Evolutionary conservation across 1,140 invertebrate genomes (phyloP).

Genomic region (Pararge aegeria): DNA sequence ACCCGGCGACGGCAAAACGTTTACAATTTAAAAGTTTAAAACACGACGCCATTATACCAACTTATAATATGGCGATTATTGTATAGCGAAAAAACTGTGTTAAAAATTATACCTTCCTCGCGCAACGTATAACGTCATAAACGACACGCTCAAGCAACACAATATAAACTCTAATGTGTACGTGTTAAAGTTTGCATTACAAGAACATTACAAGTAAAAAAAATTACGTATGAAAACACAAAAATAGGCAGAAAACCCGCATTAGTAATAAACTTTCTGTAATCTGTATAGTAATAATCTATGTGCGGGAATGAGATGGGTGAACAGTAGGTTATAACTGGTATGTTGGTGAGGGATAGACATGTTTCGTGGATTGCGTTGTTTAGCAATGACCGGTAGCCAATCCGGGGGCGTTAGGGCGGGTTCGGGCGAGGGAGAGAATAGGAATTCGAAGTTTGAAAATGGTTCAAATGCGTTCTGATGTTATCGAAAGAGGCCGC

Average conservation of each 20-base stretch:
- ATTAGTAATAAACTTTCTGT: constrained; percentile 65
- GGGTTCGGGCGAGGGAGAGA: constrained; percentile 41
- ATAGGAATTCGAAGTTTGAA: constrained; percentile 55
- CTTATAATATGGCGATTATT: constrained; percentile 54
- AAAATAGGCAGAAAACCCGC: constrained; percentile 64
- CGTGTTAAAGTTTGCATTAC: constrained; percentile 24
- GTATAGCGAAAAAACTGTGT: constrained; percentile 63
- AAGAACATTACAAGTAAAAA: constrained; percentile 28
- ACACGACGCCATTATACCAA: constrained; percentile 51
- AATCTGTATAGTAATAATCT: constrained; percentile 61
- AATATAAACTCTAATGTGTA: constrained; percentile 24
- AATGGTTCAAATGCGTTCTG: constrained; percentile 44
- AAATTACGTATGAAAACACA: constrained; percentile 46
- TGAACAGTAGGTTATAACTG: constrained; percentile 1
- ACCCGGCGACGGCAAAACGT: constrained; percentile 51
- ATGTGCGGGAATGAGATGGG: constrained; percentile 45
- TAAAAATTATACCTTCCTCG: constrained; percentile 58
- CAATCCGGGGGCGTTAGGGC: constrained; percentile 48
- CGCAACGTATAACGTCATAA: constrained; percentile 30
- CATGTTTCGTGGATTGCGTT: constrained; percentile 42
- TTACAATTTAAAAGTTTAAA: constrained; percentile 53
- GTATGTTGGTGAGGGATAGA: constrained; percentile 44
- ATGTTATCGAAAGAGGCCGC: constrained; percentile 36
- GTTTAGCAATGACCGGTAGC: constrained; percentile 51
- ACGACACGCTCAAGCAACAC: not conserved